Base-by-base conservation (phyloP, 2,113 vertebrate species). In the Hydrochoerus hydrochaeris region DNA sequence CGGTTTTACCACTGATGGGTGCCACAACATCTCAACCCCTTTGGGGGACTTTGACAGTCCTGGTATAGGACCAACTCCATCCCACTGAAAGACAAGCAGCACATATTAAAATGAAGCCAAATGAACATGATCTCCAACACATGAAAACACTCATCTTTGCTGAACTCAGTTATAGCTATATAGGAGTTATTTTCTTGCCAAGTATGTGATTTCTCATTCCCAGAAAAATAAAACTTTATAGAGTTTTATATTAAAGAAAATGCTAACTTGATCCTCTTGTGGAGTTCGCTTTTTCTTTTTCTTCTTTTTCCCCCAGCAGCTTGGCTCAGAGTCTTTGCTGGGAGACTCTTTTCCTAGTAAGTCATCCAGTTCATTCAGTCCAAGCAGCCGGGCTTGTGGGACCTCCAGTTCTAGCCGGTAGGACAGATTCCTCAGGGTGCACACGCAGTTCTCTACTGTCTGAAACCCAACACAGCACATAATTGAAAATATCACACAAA, bases 371-470 rank as follows among this genome's bases (percentile, higher is more conserved):
- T 99, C 99, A 44, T 99, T 99, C 69, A 99, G 99, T 26, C 98
- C 99, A 7, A 99, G 98, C 97, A 99, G 98, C 24, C 99, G 98
- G 0, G 99, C 99, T 41, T 99, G 99, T 16, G 99, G 99, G 91
- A 99, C 99, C 98, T 99, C 99, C 98, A 99, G 98, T 95, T 99
- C 99, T 97, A 99, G 98, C 22, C 99, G 99, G 97, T 99, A 99
- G 0, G 99, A 99, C 85, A 99, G 98, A 98, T 99, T 99, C 97
- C 99, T 99, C 95, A 99, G 98, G 86, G 99, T 99, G 97, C 99
- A 99, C 98, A 99, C 99, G 26, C 99, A 99, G 94, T 99, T 99
- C 98, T 99, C 99, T 98, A 99, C 99, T 9, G 99, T 99, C 99
- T 99, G 98, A 84, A 97, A 97, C 4, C 78, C 97, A 97, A 97